Conservation (phyloP, 2,113 vertebrate species). For the Aegotheles bennettii region DNA sequence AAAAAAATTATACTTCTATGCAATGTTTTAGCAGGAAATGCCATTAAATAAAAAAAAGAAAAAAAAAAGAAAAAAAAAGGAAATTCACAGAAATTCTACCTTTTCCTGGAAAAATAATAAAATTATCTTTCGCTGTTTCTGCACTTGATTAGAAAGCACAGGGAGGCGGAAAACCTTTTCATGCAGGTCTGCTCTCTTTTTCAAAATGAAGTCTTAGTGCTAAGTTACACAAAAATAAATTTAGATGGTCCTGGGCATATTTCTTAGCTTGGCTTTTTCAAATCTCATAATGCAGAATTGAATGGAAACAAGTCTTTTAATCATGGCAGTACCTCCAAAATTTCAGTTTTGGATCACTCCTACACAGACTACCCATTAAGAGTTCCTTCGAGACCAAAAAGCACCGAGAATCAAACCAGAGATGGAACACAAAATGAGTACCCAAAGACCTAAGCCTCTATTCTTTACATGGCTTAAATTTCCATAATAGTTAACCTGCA, state of each 20-base stretch:
- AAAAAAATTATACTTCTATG: neutral
- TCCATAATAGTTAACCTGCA: neutral
- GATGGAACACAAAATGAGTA: neutral
- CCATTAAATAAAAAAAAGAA: neutral
- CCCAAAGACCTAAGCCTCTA: neutral
- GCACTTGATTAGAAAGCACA: neutral
- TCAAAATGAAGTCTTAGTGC: neutral
- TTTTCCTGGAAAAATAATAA: neutral
- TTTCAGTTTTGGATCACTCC: neutral
- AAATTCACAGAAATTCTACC: neutral
- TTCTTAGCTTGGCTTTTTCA: neutral
- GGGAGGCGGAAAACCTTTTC: neutral
- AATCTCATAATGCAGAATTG: neutral
- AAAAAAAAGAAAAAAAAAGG: neutral
- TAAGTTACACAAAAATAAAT: neutral
- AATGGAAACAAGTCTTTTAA: neutral
- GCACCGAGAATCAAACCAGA: neutral
- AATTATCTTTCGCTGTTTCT: neutral
- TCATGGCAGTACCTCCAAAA: neutral
- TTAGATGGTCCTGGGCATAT: neutral
- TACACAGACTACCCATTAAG: neutral
- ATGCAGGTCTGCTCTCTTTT: neutral
- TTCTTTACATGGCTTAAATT: neutral
- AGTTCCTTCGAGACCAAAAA: neutral
- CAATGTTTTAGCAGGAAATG: neutral